Base-by-base conservation (phyloP, 2,888 invertebrate genomes). In the Atethmia centrago region DNA sequence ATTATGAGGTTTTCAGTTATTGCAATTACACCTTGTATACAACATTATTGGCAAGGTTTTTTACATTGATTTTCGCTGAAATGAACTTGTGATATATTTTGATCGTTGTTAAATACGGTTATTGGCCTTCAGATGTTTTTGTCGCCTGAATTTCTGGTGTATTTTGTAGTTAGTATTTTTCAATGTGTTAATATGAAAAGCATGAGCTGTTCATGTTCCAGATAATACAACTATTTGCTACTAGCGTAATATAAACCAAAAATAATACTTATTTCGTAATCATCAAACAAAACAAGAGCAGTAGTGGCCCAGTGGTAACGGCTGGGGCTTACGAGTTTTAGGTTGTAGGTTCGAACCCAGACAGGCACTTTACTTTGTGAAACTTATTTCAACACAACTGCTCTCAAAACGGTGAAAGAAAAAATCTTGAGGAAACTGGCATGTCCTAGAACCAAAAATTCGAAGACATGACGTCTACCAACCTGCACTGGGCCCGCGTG, bases 121-220 rank as follows among this genome's bases (percentile, higher is more conserved):
- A 16, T 4, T 19, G 14, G 9, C 19, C 25, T 19, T 9, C 28
- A 16, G 16, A 19, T 4, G 28, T 25, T 55, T 55, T 12, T 19
- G 19, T 28, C 1, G 16, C 2, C 9, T 36, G 3, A 59, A n/a
- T 16, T 40, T 3, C 7, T 36, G n/a, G 3, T 16, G 16, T 36
- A 21, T 40, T 66, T 28, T 14, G 7, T 8, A 8, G 10, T 51
- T 25, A 36, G 49, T 51, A 51, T 21, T 49, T 63, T 51, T 53
- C 28, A 53, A 70, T 53, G 66, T 69, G 67, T 14, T 67, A 70
- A 70, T 66, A 51, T n/a, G 4, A 42, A n/a, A n/a, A 68, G 31
- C 70, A 67, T 53, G 70, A 67, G n/a, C 16, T n/a, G n/a, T 4
- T 19, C 16, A 67, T n/a, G 7, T 14, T 53, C 2, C n/a, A 40